phyloP scores from a whole-genome alignment of 2,888 invertebrate species.

The Leucoma salicis region DNA sequence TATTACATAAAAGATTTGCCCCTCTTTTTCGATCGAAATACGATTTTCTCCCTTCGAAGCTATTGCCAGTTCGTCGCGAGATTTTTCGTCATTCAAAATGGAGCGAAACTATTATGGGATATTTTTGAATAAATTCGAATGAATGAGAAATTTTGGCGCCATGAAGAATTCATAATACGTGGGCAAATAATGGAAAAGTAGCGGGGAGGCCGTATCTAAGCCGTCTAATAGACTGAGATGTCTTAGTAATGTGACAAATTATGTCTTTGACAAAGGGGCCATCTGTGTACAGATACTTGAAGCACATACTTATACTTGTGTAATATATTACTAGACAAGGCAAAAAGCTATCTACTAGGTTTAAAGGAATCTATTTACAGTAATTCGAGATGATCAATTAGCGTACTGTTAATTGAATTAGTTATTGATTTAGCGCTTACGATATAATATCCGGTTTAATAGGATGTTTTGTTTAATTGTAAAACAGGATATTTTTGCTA shows the following conservation, averaged over 20 bases:
- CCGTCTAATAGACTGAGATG: constrained; percentile 33
- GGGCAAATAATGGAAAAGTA: constrained; percentile 29
- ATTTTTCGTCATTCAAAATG: constrained; percentile 75
- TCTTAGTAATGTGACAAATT: no score
- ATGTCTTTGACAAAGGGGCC: background rate
- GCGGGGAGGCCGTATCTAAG: constrained; percentile 28
- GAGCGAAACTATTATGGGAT: constrained; percentile 63
- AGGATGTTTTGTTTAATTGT: no score
- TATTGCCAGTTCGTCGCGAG: constrained; percentile 72
- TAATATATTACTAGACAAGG: no score
- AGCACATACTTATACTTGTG: no score
- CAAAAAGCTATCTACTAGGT: no score
- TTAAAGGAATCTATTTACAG: no score
- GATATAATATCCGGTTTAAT: no score
- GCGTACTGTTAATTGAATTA: no score
- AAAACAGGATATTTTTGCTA: no score
- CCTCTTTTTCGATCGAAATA: constrained; percentile 79
- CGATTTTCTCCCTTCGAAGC: constrained; percentile 78
- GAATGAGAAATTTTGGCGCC: constrained; percentile 73
- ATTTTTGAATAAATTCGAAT: constrained; percentile 76
- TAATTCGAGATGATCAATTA: no score
- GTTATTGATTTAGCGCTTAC: no score
- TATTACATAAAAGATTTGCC: constrained; percentile 82
- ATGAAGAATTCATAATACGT: constrained; percentile 61
- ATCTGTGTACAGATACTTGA: constrained; percentile 14